Evolutionary conservation across 2,113 vertebrate species (phyloP).

Genomic region (Marmota flaviventris): DNA sequence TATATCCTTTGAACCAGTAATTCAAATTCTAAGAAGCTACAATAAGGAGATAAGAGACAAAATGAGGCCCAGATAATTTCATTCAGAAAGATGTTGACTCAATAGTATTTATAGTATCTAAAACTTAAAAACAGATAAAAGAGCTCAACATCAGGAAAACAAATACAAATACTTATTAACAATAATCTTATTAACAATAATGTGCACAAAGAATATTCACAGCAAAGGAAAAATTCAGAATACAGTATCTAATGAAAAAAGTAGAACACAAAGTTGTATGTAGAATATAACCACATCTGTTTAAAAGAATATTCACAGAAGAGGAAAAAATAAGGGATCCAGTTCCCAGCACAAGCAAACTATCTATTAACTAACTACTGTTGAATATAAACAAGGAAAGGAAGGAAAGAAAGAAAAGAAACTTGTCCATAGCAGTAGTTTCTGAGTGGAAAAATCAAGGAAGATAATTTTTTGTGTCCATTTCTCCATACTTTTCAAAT

Average conservation of each 20-base stretch:
- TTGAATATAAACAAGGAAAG: neutral
- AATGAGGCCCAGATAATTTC: neutral
- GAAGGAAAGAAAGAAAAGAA: neutral
- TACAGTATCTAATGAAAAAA: neutral
- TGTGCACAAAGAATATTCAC: neutral
- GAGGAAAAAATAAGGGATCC: neutral
- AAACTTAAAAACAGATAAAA: neutral
- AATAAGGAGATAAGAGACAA: slow-evolving; percentile 3
- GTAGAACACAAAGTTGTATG: neutral
- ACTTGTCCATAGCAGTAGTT: neutral
- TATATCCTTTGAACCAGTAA: neutral
- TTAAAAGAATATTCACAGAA: neutral
- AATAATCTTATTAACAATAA: slow-evolving; percentile 37
- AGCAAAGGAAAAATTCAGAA: neutral
- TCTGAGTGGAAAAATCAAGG: slow-evolving; percentile 5
- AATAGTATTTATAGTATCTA: neutral
- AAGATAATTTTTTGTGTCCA: neutral
- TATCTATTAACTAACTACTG: neutral
- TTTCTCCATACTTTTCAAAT: neutral
- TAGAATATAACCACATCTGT: neutral
- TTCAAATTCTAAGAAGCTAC: slow-evolving; percentile 36
- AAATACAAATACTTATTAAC: slow-evolving; percentile 5
- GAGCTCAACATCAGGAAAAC: neutral
- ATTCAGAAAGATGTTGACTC: slow-evolving; percentile 4
- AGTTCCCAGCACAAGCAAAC: neutral